Base-by-base conservation (phyloP, 2,113 vertebrate genomes). In the Athene noctua region DNA sequence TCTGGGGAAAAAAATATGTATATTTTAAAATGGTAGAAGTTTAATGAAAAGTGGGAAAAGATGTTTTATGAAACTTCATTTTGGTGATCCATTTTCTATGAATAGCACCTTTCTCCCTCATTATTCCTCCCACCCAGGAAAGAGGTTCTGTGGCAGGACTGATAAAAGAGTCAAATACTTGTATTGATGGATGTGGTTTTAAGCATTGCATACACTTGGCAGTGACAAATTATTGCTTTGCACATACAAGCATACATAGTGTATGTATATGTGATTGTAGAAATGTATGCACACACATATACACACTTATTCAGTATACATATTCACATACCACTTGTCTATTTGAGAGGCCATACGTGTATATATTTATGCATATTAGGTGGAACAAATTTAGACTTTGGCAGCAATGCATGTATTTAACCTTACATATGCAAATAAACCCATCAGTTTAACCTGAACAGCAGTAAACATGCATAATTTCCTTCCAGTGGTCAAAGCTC, bases 21-120 rank as follows among this genome's bases (percentile, higher is more conserved):
- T 84, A 84, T 87, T 92, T 96, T 68, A 40, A 92, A 85, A 67
- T 78, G 12, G 70, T 20, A 46, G 25, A 95, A 88, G 27, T 38
- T 92, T 95, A 96, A 97, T 80, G 67, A 88, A 96, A 97, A 90
- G 13, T 67, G 3, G 63, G 57, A n/a, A 89, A 97, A 96, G 92
- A 30, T 55, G 88, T 90, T 94, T 79, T 87, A 71, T 65, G 66
- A 91, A 97, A 96, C 93, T 95, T 96, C 29, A 82, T 95, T 95
- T 97, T 2, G 2, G 78, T 82, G 75, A 96, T 94, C 88, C 63
- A 63, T 97, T 96, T 96, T 94, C 75, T 90, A 66, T 55, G 72
- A 92, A 94, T 78, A 97, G 38, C 80, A 92, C 30, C 77, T 94
- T 95, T 90, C 57, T 77, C 74, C n/a, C 22, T 80, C 32, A 71